These are phyloP conservation scores for Hoplostethus mediterraneus DNA, from an alignment of 2,797 vertebrate genomes.

Conservation along the genomic window DNA sequence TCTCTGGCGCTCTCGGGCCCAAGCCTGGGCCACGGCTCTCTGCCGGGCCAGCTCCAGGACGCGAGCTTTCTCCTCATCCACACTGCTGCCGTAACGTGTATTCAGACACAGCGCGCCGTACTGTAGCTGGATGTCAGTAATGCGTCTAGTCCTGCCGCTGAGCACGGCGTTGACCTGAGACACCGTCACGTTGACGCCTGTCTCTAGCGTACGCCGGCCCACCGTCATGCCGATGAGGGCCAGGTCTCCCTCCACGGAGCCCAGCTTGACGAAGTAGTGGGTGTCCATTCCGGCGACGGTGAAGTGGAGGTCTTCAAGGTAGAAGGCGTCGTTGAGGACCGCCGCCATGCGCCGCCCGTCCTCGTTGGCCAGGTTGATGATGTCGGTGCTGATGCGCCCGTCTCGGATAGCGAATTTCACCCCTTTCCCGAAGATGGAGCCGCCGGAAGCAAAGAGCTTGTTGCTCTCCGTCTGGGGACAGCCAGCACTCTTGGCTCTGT, in stretches of 20 bases:
- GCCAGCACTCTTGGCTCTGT: constrained; percentile 90
- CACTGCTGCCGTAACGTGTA: constrained; percentile 93
- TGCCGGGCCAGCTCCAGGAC: constrained; percentile 94
- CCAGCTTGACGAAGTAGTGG: constrained; percentile 95
- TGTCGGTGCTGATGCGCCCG: constrained; percentile 92
- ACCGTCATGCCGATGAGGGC: constrained; percentile 95
- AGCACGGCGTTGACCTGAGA: constrained; percentile 96
- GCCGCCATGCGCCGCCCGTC: constrained; percentile 94
- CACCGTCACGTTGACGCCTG: constrained; percentile 96
- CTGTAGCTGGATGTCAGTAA: constrained; percentile 95
- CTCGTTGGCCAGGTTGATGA: constrained; percentile 95
- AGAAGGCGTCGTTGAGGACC: constrained; percentile 92
- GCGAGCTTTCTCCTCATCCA: constrained; percentile 94
- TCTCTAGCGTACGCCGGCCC: constrained; percentile 94
- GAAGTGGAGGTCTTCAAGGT: constrained; percentile 95
- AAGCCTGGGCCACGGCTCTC: constrained; percentile 91
- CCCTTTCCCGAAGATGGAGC: constrained; percentile 95
- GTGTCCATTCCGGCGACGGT: constrained; percentile 92
- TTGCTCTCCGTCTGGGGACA: constrained; percentile 86
- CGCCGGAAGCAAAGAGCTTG: constrained; percentile 89
- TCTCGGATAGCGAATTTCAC: constrained; percentile 96
- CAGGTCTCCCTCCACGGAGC: constrained; percentile 92
- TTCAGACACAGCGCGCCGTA: constrained; percentile 89
- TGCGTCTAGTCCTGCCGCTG: constrained; percentile 94
- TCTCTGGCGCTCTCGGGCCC: constrained; percentile 94